Percentiles rank a stretch among this genome's conserved stretches.
phyloP scores from a whole-genome alignment of 1,140 invertebrate genomes.

The Dendrolimus punctatus region DNA sequence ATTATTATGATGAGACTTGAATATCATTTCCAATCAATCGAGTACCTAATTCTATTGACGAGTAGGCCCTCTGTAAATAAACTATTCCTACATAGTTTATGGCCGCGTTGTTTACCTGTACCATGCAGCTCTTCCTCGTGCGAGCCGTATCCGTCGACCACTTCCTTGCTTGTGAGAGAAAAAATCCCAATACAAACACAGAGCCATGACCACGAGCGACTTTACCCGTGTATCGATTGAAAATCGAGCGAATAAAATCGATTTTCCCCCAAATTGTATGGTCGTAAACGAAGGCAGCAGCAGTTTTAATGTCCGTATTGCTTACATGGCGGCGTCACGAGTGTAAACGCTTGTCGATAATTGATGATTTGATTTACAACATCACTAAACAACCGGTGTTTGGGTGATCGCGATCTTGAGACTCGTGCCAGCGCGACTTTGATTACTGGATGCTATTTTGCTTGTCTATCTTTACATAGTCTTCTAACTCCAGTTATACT shows the following conservation, averaged over 20 bases:
- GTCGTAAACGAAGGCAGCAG: constrained; percentile 63
- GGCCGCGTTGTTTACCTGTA: constrained; percentile 26
- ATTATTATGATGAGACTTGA: too few relatives aligned
- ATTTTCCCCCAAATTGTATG: constrained; percentile 68
- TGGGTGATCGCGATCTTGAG: constrained; percentile 30
- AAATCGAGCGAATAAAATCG: constrained; percentile 69
- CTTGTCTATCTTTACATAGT: too few relatives aligned
- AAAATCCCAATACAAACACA: constrained; percentile 34
- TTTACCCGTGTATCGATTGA: constrained; percentile 57
- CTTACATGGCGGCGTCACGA: constrained; percentile 66
- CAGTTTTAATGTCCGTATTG: constrained; percentile 60
- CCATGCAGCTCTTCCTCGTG: constrained; percentile 24
- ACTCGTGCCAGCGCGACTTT: constrained; percentile 38
- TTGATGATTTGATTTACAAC: constrained; percentile 72
- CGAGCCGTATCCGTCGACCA: constrained; percentile 48
- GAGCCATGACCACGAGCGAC: constrained; percentile 35
- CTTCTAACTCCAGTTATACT: too few relatives aligned
- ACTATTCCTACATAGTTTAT: constrained; percentile 10
- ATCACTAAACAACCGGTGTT: constrained; percentile 68
- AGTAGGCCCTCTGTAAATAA: constrained; percentile 22
- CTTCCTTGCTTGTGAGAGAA: constrained; percentile 44
- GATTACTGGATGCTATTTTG: constrained; percentile 12
- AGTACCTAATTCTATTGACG: too few relatives aligned
- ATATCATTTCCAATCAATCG: too few relatives aligned
- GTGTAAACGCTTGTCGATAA: constrained; percentile 69